Evolutionary conservation across 2,797 vertebrate species (phyloP), one percentile per base, ranked within the genome.

Genomic region (Molossus molossus): DNA sequence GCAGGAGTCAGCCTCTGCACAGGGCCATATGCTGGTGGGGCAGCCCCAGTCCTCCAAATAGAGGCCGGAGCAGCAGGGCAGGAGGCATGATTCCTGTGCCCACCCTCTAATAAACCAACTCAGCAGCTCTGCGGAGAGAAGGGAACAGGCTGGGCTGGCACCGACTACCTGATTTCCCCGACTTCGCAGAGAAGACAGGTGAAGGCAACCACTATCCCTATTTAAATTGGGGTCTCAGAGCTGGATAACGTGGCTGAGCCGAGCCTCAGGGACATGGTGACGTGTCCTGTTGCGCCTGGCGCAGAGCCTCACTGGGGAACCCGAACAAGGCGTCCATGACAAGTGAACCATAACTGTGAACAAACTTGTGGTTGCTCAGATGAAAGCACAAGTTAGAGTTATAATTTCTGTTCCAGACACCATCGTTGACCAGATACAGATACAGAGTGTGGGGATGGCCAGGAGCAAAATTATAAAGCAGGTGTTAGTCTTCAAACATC

Each of bases 301-400:
- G 8, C 48, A 77, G 48, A 20, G 70, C 50, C 69, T 76, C 27
- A 29, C 18, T 4, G 48, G 79, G 79, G 58, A 11, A 20, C n/a
- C n/a, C 1, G 3, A 25, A 13, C 48, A 53, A 27, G 29, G 60
- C 1, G 0, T 27, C 11, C 8, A 7, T 83, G 50, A 73, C 55
- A 58, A 69, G n/a, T 53, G 57, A 92, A 50, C 67, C 81, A 58
- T 45, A 82, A 93, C 88, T 55, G 67, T 81, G 60, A 87, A 85
- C 87, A 48, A 85, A 95, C 48, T 75, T 65, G 17, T 40, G 50
- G 37, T 11, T 89, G 75, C 67, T 90, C 37, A 58, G 58, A 87
- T 83, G 65, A 86, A 87, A 73, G n/a, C 33, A 62, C 29, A 6
- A 67, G 21, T 87, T 57, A n/a, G 23, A 90, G 62, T 9, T 37